A percentile compares a stretch with the other conserved stretches of the same genome.
These are phyloP conservation scores for Formica exsecta DNA, from an alignment of 1,140 invertebrate species.

Conservation along the genomic window DNA sequence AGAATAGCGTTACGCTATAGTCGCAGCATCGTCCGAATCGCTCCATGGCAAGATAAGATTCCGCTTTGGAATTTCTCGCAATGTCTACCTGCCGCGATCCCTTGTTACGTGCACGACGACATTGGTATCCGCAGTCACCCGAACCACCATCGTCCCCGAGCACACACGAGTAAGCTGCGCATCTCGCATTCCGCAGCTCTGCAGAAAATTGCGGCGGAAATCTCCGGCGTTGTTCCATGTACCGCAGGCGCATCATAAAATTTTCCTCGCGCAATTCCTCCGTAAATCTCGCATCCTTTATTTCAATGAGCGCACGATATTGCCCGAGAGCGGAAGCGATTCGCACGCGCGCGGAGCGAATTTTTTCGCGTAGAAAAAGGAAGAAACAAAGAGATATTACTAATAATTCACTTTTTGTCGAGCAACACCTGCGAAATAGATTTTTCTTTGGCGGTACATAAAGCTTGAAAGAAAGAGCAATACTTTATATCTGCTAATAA, in stretches of 20 bases:
- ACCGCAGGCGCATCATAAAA: conserved; percentile 3
- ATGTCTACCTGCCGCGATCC: conserved; percentile 31
- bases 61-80: conserved; percentile 45
- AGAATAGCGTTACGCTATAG: neutral
- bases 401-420: conserved; percentile 23
- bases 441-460: neutral
- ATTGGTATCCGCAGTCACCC: neutral
- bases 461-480: too few relatives aligned
- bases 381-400: conserved; percentile 1
- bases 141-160: neutral
- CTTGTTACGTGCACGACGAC: conserved; percentile 37
- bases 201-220: conserved; percentile 48
- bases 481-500: neutral
- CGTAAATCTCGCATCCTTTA: conserved; percentile 49
- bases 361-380: conserved; percentile 2
- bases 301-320: conserved; percentile 50
- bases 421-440: neutral
- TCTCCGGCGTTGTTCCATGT: conserved; percentile 21
- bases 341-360: neutral
- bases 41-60: neutral
- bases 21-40: neutral
- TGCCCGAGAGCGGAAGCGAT: neutral
- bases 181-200: conserved; percentile 44
- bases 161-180: neutral
- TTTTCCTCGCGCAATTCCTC: conserved; percentile 26